These are phyloP conservation scores for Thysanoteuthis rhombus DNA, from an alignment of 2,888 invertebrate genomes.

Conservation along the genomic window DNA sequence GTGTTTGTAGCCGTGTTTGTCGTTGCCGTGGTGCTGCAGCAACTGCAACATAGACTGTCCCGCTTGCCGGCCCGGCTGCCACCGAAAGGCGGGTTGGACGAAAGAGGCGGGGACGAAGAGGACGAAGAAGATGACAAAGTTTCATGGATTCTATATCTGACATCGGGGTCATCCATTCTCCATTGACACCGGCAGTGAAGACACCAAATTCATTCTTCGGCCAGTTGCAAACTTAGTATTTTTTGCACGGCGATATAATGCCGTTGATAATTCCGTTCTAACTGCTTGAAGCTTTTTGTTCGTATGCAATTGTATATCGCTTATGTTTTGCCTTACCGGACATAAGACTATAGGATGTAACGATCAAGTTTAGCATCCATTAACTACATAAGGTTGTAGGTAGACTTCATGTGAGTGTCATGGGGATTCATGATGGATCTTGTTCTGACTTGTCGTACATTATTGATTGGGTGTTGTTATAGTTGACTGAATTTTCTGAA, in stretches of 20 bases:
- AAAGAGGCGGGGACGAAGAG: background rate
- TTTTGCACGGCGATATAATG: background rate
- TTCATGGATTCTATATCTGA: constrained; percentile 15
- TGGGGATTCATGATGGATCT: too few relatives aligned
- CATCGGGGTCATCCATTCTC: constrained; percentile 29
- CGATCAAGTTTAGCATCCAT: too few relatives aligned
- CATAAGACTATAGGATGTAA: too few relatives aligned
- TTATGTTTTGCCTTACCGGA: too few relatives aligned
- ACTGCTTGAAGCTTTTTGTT: too few relatives aligned
- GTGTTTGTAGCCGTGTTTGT: background rate
- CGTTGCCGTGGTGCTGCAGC: background rate
- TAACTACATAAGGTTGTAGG: too few relatives aligned
- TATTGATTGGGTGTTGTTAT: too few relatives aligned
- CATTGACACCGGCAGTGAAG: background rate
- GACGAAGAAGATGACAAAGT: background rate
- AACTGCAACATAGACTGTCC: background rate
- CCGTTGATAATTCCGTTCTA: background rate
- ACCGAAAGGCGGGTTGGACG: constrained; percentile 12
- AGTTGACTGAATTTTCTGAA: too few relatives aligned
- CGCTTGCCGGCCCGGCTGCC: background rate
- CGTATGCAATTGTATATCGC: too few relatives aligned
- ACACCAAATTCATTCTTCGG: constrained; percentile 15
- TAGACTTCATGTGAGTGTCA: too few relatives aligned
- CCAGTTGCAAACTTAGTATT: background rate
- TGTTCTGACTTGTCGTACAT: too few relatives aligned